A percentile compares a stretch with the other conserved stretches of the same genome.
Conservation (phyloP, 2,888 invertebrate genomes). For the Homarus gammarus region DNA sequence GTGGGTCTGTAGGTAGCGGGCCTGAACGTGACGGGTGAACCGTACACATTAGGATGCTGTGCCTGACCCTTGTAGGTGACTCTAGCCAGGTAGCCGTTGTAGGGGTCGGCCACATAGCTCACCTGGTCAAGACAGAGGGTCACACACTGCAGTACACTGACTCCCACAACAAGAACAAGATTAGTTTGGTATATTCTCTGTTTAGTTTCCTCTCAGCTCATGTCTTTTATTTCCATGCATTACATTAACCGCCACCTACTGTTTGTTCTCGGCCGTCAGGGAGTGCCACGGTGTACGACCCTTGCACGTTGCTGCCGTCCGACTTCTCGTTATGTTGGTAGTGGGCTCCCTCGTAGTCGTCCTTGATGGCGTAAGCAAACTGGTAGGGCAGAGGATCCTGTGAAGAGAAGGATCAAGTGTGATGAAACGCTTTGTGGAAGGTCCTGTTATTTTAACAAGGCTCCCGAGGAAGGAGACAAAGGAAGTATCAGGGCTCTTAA, state of each 20-base stretch:
- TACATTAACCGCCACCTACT: not conserved
- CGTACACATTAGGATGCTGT: conserved; percentile 54
- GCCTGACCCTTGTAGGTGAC: conserved; percentile 76
- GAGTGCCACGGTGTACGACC: conserved; percentile 84
- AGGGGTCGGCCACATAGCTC: conserved; percentile 66
- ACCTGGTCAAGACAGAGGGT: conserved; percentile 41
- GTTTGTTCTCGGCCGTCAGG: conserved; percentile 89
- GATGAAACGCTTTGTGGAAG: no score
- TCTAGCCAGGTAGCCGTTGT: conserved; percentile 74
- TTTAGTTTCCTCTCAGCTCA: conserved; percentile 1
- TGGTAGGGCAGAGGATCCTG: conserved; percentile 84
- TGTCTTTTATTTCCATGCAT: no score
- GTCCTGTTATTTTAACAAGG: not conserved
- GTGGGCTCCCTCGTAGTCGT: conserved; percentile 82
- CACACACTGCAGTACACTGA: not conserved
- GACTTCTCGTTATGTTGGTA: conserved; percentile 85
- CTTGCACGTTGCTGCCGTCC: conserved; percentile 84
- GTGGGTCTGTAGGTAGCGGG: no score
- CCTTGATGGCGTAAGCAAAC: conserved; percentile 84
- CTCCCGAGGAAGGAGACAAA: no score
- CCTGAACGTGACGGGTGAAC: conserved; percentile 31
- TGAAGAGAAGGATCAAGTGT: not conserved
- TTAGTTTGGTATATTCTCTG: not conserved
- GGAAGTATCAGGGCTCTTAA: no score
- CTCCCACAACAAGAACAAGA: not conserved